phyloP scores from a whole-genome alignment of 1,140 invertebrate species.

The Theocolax elegans region DNA sequence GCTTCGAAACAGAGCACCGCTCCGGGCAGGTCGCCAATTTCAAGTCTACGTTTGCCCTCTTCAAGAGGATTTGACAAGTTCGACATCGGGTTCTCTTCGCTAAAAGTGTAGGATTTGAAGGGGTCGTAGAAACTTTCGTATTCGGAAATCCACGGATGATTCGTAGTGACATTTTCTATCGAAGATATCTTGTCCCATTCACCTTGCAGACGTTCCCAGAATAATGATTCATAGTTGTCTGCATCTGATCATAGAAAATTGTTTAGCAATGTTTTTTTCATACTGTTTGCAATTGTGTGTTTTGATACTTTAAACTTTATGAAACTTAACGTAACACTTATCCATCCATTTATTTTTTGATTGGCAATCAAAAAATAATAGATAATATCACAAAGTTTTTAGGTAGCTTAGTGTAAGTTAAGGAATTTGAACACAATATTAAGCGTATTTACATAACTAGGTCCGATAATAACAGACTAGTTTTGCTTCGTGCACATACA shows the following conservation, averaged over 20 bases:
- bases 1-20: constrained; percentile 98
- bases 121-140: constrained; percentile 74
- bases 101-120: constrained; percentile 85
- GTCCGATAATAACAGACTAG: too few relatives aligned
- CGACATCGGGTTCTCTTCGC: constrained; percentile 87
- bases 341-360: too few relatives aligned
- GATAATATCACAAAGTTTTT: too few relatives aligned
- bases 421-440: too few relatives aligned
- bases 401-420: too few relatives aligned
- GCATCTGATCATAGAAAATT: constrained; percentile 40
- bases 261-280: too few relatives aligned
- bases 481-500: too few relatives aligned
- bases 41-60: constrained; percentile 85
- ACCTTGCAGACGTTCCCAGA: constrained; percentile 81
- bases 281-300: constrained; percentile 40
- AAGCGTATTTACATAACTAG: too few relatives aligned
- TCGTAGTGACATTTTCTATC: constrained; percentile 60
- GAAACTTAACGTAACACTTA: background rate
- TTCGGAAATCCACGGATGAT: constrained; percentile 77
- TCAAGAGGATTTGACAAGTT: constrained; percentile 85
- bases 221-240: constrained; percentile 71
- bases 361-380: too few relatives aligned
- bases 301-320: background rate
- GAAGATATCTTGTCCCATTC: constrained; percentile 80
- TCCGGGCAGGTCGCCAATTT: constrained; percentile 90